Evolutionary conservation across 2,113 vertebrate species (phyloP).

Genomic region (Piprites chloris): DNA sequence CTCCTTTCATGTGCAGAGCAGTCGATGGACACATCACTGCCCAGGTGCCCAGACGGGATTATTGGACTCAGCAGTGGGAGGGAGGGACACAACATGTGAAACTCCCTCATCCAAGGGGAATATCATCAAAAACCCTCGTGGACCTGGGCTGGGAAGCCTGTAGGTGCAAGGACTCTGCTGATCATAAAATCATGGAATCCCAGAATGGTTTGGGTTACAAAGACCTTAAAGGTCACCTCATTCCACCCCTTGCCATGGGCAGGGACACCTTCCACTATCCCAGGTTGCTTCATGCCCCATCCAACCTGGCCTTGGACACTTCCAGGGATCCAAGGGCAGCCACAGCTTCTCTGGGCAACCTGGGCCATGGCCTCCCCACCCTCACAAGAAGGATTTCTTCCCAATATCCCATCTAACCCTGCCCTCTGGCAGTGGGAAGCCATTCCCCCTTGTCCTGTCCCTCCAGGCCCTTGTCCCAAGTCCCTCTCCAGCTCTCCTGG

Average conservation of each 20-base stretch:
- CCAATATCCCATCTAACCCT: accelerated
- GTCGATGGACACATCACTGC: neutral
- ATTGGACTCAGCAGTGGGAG: accelerated
- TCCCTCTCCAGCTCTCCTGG: neutral
- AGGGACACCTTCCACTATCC: neutral
- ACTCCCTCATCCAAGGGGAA: neutral
- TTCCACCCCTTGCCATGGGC: neutral
- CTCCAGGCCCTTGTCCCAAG: neutral
- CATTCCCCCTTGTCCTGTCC: neutral
- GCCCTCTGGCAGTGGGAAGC: accelerated
- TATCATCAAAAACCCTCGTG: neutral
- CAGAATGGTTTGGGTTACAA: neutral
- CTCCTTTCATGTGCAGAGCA: neutral
- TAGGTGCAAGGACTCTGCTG: neutral
- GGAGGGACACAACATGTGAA: accelerated
- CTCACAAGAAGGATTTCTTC: accelerated
- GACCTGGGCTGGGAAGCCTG: neutral
- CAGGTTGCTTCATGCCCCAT: neutral
- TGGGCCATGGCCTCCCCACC: accelerated
- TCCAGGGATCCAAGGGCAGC: neutral
- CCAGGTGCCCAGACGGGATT: accelerated
- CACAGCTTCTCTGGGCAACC: neutral
- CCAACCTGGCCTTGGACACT: neutral
- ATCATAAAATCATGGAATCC: neutral
- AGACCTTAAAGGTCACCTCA: neutral